These are phyloP conservation scores for Lycocerus yunnanus DNA, from an alignment of 2,888 invertebrate genomes.

Conservation along the genomic window DNA sequence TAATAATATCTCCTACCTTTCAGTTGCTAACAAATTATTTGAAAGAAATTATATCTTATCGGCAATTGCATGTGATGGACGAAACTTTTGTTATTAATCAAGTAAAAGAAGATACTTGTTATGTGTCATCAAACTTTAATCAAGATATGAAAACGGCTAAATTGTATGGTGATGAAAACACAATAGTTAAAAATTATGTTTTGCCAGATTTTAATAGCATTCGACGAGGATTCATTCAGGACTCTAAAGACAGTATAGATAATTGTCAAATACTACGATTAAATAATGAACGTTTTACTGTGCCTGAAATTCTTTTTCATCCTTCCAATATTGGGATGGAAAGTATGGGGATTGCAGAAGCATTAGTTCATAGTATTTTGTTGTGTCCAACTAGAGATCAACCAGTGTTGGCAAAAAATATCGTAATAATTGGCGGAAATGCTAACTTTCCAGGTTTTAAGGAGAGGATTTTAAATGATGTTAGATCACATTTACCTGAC, in stretches of 20 bases:
- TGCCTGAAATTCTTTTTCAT: constrained; percentile 93
- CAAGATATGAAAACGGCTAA: constrained; percentile 76
- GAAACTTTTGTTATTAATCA: constrained; percentile 99
- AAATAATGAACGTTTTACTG: constrained; percentile 92
- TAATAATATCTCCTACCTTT: neutral
- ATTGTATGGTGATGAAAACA: constrained; percentile 64
- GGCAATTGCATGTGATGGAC: constrained; percentile 97
- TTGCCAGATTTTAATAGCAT: constrained; percentile 94
- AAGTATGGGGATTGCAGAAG: constrained; percentile 90
- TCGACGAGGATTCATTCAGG: constrained; percentile 68
- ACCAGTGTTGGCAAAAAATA: constrained; percentile 79
- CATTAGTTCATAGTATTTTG: constrained; percentile 77
- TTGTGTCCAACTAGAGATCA: constrained; percentile 75
- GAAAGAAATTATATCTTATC: constrained; percentile 95
- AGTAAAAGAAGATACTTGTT: constrained; percentile 97
- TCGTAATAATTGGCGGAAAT: constrained; percentile 83
- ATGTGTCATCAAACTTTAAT: constrained; percentile 83
- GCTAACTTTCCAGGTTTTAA: constrained; percentile 82
- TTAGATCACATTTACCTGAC: constrained; percentile 77
- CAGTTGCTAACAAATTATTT: constrained; percentile 86
- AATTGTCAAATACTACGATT: constrained; percentile 76
- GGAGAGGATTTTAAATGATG: constrained; percentile 76
- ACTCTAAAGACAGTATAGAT: constrained; percentile 44
- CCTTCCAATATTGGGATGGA: constrained; percentile 94
- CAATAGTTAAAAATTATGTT: constrained; percentile 87